Conservation (phyloP, 35 echinoderm and acorn worm genomes). For the Stichopus chloronotus region DNA sequence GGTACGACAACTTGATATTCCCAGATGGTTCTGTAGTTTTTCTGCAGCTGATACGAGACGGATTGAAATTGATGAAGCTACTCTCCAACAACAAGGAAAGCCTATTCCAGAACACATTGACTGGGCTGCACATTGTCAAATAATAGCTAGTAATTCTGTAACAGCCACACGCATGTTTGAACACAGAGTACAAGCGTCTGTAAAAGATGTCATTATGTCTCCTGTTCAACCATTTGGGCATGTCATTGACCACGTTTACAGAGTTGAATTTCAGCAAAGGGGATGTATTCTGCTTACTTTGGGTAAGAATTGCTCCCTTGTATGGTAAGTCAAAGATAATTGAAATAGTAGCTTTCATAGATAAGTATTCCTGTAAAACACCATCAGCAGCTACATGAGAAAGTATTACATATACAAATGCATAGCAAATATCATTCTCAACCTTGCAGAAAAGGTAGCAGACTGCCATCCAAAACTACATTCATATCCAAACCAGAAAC, state of each 20-base stretch:
- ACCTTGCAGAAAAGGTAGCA: constrained; percentile 30
- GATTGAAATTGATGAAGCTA: constrained; percentile 58
- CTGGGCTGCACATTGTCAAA: constrained; percentile 70
- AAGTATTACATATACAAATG: constrained; percentile 24
- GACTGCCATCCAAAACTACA: constrained; percentile 16
- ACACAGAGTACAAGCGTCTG: constrained; percentile 54
- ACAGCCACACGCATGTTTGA: constrained; percentile 77
- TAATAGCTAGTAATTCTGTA: constrained; percentile 47
- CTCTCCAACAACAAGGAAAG: constrained; percentile 63
- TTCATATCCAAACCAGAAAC: constrained; percentile 5
- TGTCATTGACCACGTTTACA: constrained; percentile 54
- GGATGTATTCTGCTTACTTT: constrained; percentile 33
- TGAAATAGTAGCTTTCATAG: background rate
- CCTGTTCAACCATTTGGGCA: constrained; percentile 6
- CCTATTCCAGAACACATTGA: constrained; percentile 54
- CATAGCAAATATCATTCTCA: constrained; percentile 25
- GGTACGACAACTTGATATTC: constrained; percentile 76
- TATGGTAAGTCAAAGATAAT: background rate
- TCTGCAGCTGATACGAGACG: constrained; percentile 75
- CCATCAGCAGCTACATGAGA: constrained; percentile 37
- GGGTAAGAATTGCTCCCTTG: constrained; percentile 34
- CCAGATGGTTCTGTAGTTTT: constrained; percentile 76
- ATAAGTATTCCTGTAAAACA: constrained; percentile 40
- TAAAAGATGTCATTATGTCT: constrained; percentile 68
- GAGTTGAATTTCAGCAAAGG: constrained; percentile 61